Conservation (phyloP, 2,888 invertebrate species). For the Melinaea marsaeus region DNA sequence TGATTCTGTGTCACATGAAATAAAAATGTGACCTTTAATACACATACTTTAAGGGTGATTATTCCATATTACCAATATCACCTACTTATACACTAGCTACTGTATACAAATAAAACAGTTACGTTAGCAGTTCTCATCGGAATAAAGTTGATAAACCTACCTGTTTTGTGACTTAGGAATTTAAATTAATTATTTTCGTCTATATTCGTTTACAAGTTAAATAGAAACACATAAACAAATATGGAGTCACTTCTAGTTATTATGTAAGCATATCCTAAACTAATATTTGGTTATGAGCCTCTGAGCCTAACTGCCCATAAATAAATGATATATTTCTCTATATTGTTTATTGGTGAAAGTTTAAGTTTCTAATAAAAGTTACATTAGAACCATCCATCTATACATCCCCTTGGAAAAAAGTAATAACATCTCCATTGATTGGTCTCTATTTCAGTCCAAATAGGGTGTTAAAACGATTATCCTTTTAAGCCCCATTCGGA, state of each 20-base stretch:
- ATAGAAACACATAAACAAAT: neutral
- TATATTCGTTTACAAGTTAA: constrained; percentile 9
- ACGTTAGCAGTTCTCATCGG: constrained; percentile 62
- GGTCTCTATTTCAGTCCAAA: constrained; percentile 28
- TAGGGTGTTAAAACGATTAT: constrained; percentile 32
- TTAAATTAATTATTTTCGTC: constrained; percentile 19
- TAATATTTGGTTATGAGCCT: neutral
- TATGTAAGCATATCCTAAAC: neutral
- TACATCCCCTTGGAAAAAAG: constrained; percentile 18
- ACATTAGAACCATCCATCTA: constrained; percentile 12
- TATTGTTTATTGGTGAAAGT: neutral
- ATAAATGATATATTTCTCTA: constrained; percentile 1
- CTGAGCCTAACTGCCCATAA: neutral
- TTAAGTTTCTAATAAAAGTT: constrained; percentile 4
- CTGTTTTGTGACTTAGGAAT: constrained; percentile 24
- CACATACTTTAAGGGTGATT: constrained; percentile 3
- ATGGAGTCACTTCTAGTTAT: neutral
- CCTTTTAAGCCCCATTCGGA: constrained; percentile 31
- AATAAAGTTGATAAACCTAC: constrained; percentile 49
- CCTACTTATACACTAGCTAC: constrained; percentile 15
- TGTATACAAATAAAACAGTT: constrained; percentile 58
- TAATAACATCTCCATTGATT: constrained; percentile 23
- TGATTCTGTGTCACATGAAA: constrained; percentile 44
- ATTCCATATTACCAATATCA: constrained; percentile 3
- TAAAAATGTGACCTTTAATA: constrained; percentile 13